phyloP scores from a whole-genome alignment of 2,797 vertebrate genomes.

The Lepus oiostolus region DNA sequence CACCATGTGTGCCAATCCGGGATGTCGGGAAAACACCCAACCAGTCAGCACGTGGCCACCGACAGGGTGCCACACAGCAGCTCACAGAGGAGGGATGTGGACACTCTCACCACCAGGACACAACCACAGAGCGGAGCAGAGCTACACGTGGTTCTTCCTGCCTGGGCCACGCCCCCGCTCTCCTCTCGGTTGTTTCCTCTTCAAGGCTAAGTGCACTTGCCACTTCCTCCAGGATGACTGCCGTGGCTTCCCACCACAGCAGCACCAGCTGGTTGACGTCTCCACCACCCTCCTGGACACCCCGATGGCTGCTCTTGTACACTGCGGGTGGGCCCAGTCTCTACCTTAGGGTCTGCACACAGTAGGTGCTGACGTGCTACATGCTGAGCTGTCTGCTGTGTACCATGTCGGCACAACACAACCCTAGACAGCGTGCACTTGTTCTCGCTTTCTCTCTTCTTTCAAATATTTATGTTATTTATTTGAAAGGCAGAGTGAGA shows the following conservation, averaged over 20 bases:
- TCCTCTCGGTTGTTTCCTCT: constrained; percentile 1
- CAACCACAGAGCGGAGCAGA: not conserved
- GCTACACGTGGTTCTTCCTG: not conserved
- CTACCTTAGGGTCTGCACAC: not conserved
- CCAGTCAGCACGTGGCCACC: not conserved
- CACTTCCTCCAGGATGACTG: constrained; percentile 7
- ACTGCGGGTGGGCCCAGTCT: not conserved
- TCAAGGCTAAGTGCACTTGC: constrained; percentile 15
- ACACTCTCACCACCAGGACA: not conserved
- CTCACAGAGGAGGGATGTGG: not conserved
- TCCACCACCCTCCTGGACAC: not conserved
- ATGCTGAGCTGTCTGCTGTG: not conserved
- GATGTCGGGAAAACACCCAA: not conserved
- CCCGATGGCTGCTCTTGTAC: not conserved
- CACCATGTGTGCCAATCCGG: not conserved
- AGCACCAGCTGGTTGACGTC: not conserved
- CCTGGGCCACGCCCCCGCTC: not conserved
- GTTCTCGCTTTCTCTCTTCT: too few species aligned
- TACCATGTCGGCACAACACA: not conserved
- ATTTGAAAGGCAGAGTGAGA: too few species aligned
- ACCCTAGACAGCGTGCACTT: too few species aligned
- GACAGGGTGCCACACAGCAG: not conserved
- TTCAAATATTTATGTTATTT: too few species aligned
- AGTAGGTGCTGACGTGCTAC: constrained; percentile 26
- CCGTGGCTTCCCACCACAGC: not conserved